Conservation (phyloP, 2,888 invertebrate species). For the Polydrusus tereticollis region DNA sequence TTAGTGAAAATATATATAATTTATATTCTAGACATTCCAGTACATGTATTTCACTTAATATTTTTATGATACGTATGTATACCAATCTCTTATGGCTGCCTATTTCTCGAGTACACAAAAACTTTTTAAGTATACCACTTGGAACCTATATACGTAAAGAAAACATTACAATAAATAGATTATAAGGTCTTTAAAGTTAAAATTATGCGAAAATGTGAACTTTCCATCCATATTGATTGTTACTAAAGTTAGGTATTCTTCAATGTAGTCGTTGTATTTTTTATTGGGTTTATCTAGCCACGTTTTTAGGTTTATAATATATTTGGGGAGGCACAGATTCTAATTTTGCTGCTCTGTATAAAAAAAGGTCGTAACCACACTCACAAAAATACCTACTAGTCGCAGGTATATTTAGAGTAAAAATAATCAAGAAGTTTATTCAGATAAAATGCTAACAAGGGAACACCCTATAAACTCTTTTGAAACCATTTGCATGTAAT, state of each 20-base stretch:
- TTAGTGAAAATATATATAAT: slow-evolving; percentile 31
- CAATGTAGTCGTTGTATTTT: slow-evolving; percentile 17
- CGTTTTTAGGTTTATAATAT: slow-evolving; percentile 3
- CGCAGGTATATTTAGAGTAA: no score
- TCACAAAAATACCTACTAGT: no score
- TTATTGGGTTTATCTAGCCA: background rate
- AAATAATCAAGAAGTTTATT: no score
- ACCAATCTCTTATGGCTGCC: background rate
- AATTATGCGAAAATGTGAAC: slow-evolving; percentile 52
- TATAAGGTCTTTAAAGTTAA: slow-evolving; percentile 38
- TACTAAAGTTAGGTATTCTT: slow-evolving; percentile 31
- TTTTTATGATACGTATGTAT: slow-evolving; percentile 1
- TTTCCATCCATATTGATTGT: slow-evolving; percentile 62
- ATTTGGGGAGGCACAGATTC: background rate
- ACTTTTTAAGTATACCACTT: slow-evolving; percentile 61
- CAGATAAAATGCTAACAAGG: no score
- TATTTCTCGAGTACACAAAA: slow-evolving; percentile 33
- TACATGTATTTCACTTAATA: slow-evolving; percentile 3
- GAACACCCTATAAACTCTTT: no score
- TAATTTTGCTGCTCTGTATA: background rate
- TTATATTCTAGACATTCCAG: slow-evolving; percentile 33
- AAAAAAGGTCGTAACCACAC: no score
- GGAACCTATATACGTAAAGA: slow-evolving; percentile 66
- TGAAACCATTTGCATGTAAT: no score
- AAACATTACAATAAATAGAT: slow-evolving; percentile 62